Evolutionary conservation across 2,797 vertebrate species (phyloP).

Genomic region (Clarias laeviceps): DNA sequence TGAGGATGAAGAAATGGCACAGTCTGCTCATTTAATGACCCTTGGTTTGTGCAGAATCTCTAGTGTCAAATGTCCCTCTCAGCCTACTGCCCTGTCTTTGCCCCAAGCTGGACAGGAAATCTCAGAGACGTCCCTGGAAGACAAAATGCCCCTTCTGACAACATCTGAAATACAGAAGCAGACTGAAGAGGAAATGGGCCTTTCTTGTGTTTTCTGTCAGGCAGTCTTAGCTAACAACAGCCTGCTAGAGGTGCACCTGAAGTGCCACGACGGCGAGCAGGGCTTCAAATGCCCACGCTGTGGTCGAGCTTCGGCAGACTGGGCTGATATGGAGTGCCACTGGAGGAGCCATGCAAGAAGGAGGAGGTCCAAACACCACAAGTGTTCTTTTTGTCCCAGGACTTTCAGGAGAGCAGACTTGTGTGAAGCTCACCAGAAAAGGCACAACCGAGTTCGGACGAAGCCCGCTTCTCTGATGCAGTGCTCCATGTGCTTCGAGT

Average conservation of each 20-base stretch:
- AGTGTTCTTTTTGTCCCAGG: conserved; percentile 50
- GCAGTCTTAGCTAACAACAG: conserved; percentile 41
- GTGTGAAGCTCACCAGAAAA: conserved; percentile 52
- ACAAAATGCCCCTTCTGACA: conserved; percentile 28
- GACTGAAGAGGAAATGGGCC: conserved; percentile 42
- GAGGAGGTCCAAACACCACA: conserved; percentile 44
- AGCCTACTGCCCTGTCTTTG: conserved; percentile 12
- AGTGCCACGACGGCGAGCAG: conserved; percentile 48
- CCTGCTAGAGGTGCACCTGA: conserved; percentile 55
- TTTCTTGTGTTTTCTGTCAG: conserved; percentile 49
- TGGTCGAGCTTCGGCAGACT: conserved; percentile 54
- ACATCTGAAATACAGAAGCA: conserved; percentile 40
- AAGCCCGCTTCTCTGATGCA: conserved; percentile 32
- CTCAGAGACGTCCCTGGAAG: conserved; percentile 40
- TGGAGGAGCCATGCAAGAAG: conserved; percentile 58
- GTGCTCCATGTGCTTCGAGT: conserved; percentile 47
- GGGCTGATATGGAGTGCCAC: conserved; percentile 67
- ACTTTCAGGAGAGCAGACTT: conserved; percentile 53
- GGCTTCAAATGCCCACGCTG: conserved; percentile 67
- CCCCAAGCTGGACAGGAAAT: conserved; percentile 5
- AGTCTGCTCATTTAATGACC: conserved; percentile 74
- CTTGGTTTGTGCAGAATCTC: conserved; percentile 69
- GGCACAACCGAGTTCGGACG: conserved; percentile 26
- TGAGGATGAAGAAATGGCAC: conserved; percentile 67
- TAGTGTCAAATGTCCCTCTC: conserved; percentile 55